Evolutionary conservation across 1,140 invertebrate genomes (phyloP), one percentile per base, ranked within the genome.

Genomic region (Hormaphis cornu): DNA sequence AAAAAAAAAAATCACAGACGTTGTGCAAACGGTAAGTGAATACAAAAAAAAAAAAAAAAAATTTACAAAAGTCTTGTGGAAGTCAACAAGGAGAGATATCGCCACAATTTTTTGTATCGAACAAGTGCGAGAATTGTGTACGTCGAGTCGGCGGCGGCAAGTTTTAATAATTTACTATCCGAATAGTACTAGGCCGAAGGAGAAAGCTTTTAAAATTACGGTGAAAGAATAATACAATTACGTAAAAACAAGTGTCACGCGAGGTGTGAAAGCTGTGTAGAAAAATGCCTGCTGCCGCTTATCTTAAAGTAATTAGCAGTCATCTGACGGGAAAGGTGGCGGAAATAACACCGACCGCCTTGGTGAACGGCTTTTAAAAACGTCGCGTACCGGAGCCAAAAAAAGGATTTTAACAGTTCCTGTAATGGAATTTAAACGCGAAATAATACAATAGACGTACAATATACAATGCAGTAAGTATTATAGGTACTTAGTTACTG

Each of bases 381-480:
- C 26, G 58, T 26, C 40, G 44, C n/a, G 26, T n/a, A n/a, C n/a
- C n/a, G n/a, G n/a, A n/a, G 24, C 16, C 26, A 30, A 12, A 61
- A 46, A 46, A 46, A 24, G n/a, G 40, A 30, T 44, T 61, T 46
- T 46, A 61, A 44, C 2, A 37, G 35, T 8, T 20, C 40, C 42
- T 44, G 46, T n/a, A 44, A 44, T 42, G 42, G n/a, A 61, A 44
- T 61, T 61, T 61, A 44, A 61, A 61, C 46, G 58, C 37, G 37
- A 61, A 44, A 26, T 40, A 61, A 61, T 61, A 42, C 24, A 44
- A 61, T 61, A 44, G 40, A 61, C 37, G 18, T 42, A 26, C 12
- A 61, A 56, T 24, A 33, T 12, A 53, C 48, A 42, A 2, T 61
- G 42, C 16, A 40, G 18, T 46, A 44, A 61, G 42, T 26, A 46